These are phyloP conservation scores for Phalacrocorax aristotelis DNA, from an alignment of 2,113 vertebrate genomes.

Conservation along the genomic window DNA sequence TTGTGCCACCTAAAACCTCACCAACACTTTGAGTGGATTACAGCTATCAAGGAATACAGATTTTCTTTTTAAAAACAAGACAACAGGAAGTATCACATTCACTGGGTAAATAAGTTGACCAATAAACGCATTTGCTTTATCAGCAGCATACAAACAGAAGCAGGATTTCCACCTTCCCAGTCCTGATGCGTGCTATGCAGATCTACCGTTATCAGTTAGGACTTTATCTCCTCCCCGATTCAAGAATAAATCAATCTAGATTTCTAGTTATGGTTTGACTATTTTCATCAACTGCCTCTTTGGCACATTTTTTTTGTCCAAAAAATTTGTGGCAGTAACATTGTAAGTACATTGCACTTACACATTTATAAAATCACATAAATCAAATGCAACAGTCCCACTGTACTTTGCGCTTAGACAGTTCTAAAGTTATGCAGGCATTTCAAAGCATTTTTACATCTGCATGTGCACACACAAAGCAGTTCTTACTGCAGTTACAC, in stretches of 20 bases:
- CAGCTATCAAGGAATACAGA: not conserved
- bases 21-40: not conserved
- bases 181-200: not conserved
- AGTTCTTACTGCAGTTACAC: not conserved
- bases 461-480: not conserved
- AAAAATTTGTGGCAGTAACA: not conserved
- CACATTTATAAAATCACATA: not conserved
- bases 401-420: not conserved
- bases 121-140: not conserved
- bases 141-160: not conserved
- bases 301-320: not conserved
- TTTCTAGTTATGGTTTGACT: not conserved
- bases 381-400: not conserved
- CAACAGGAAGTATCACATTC: not conserved
- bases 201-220: not conserved
- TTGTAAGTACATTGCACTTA: not conserved
- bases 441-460: not conserved
- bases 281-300: not conserved
- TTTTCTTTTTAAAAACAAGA: not conserved
- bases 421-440: not conserved
- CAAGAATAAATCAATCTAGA: not conserved
- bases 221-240: not conserved
- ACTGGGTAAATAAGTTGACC: not conserved
- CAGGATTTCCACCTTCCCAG: not conserved
- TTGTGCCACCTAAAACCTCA: not conserved